Percentiles rank a stretch among this genome's conserved stretches.
Evolutionary conservation across 2,888 invertebrate species (phyloP).

Genomic region (Sycophila texana): DNA sequence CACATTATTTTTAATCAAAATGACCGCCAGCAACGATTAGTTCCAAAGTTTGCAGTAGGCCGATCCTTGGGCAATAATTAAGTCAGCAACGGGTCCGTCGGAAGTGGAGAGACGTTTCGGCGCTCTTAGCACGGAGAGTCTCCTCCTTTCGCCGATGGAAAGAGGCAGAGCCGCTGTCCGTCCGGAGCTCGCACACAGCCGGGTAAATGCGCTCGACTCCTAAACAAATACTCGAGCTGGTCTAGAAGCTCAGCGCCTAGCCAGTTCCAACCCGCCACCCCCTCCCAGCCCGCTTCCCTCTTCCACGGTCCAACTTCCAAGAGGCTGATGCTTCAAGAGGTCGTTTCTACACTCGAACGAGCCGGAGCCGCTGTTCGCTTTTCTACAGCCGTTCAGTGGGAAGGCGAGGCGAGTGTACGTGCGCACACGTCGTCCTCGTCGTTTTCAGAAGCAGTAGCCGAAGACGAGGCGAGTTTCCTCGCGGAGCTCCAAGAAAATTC

Average conservation of each 20-base stretch:
- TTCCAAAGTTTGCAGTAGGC: too few relatives aligned
- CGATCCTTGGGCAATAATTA: too few relatives aligned
- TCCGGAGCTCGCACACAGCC: conserved; percentile 47
- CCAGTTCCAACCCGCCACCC: conserved; percentile 12
- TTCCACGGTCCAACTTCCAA: conserved; percentile 35
- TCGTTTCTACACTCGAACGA: conserved; percentile 60
- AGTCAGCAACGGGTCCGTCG: too few relatives aligned
- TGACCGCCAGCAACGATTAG: too few relatives aligned
- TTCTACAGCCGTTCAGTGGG: conserved; percentile 5
- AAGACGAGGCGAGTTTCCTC: conserved; percentile 26
- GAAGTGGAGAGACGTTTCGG: too few relatives aligned
- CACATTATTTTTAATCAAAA: too few relatives aligned
- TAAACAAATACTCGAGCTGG: conserved; percentile 64
- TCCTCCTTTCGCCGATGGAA: conserved; percentile 10
- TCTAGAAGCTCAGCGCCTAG: conserved; percentile 55
- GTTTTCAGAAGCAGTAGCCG: neutral
- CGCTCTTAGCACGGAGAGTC: conserved; percentile 19
- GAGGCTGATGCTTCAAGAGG: conserved; percentile 59
- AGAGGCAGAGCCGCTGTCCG: conserved; percentile 18
- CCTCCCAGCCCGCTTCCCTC: neutral
- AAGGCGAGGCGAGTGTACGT: neutral
- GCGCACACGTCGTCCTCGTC: neutral
- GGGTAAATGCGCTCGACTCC: conserved; percentile 62
- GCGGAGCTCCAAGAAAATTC: conserved; percentile 32
- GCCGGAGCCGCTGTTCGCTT: conserved; percentile 41